phyloP scores from a whole-genome alignment of 2,113 vertebrate species.

The Chinchilla lanigera region DNA sequence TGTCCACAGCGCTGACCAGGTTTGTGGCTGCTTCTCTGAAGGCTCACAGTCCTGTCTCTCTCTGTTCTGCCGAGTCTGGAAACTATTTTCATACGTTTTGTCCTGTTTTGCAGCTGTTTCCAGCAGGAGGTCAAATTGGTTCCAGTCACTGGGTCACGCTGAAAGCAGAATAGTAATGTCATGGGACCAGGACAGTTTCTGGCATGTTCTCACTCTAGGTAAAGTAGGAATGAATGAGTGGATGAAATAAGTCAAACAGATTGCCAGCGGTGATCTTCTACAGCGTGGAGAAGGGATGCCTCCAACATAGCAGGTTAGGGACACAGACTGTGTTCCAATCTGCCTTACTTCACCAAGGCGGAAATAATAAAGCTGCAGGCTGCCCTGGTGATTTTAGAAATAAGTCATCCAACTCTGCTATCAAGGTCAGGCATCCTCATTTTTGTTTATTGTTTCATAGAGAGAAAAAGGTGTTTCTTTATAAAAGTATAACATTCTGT shows the following conservation, averaged over 20 bases:
- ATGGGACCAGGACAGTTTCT: background rate
- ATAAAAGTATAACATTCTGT: background rate
- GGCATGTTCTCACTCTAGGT: background rate
- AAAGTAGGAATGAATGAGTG: background rate
- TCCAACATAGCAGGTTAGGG: background rate
- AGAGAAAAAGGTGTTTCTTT: constrained; percentile 41
- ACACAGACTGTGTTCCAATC: background rate
- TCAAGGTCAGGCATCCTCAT: background rate
- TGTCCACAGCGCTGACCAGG: background rate
- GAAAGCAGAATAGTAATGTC: background rate
- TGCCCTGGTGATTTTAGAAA: background rate
- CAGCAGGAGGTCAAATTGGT: background rate
- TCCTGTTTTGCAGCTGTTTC: background rate
- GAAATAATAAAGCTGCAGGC: background rate
- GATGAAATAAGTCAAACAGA: background rate
- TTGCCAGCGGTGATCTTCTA: background rate
- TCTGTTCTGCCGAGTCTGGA: background rate
- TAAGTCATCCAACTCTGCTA: constrained; percentile 2
- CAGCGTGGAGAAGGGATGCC: background rate
- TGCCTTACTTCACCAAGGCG: background rate
- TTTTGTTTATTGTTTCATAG: background rate
- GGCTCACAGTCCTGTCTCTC: background rate
- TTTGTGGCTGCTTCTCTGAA: background rate
- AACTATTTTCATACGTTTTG: background rate
- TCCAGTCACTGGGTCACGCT: background rate